Conservation (phyloP, 2,888 invertebrate species). For the Dioctria linearis region DNA sequence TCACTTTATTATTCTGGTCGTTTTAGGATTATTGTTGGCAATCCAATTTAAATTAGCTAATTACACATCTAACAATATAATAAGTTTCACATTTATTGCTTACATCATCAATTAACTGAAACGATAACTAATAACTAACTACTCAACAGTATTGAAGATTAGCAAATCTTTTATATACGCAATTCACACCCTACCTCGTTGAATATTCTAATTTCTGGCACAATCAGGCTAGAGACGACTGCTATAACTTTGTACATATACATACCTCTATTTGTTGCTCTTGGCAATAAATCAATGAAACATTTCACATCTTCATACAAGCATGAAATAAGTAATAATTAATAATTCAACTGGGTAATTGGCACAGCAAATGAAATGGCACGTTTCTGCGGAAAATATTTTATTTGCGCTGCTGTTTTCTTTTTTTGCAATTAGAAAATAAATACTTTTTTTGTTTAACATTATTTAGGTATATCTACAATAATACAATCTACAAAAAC, state of each 20-base stretch:
- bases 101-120: too few species aligned
- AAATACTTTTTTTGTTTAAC: conserved; percentile 36
- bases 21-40: too few species aligned
- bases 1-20: too few species aligned
- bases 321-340: background rate
- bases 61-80: too few species aligned
- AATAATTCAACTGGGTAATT: background rate
- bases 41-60: too few species aligned
- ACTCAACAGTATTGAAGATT: too few species aligned
- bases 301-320: background rate
- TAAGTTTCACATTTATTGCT: too few species aligned
- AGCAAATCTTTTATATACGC: too few species aligned
- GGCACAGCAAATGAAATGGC: background rate
- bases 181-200: background rate
- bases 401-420: background rate
- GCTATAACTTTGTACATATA: background rate
- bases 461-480: conserved; percentile 24
- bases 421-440: conserved; percentile 38
- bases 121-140: too few species aligned
- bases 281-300: background rate
- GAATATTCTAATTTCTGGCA: background rate
- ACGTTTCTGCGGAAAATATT: background rate
- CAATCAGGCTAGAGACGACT: background rate
- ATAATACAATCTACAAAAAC: conserved; percentile 34
- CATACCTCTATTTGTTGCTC: background rate